Conservation (phyloP, 2,113 vertebrate genomes). For the Murina feae region DNA sequence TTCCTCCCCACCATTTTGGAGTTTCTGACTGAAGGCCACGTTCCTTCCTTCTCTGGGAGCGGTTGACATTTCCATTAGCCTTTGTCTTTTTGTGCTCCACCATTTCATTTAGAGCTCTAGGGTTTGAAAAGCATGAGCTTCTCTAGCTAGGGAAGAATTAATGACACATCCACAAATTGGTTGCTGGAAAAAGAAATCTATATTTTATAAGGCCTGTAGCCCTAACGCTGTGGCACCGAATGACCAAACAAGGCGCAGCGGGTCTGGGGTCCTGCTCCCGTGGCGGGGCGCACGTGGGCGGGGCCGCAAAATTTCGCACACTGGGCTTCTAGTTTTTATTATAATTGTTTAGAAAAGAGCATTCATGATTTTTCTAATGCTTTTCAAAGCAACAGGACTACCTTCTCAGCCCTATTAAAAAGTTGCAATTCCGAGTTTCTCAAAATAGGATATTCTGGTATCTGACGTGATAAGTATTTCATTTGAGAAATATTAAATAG, state of each 20-base stretch:
- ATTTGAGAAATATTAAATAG: neutral
- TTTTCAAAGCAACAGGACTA: too few species aligned
- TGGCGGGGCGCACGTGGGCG: too few species aligned
- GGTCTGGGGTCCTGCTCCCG: too few species aligned
- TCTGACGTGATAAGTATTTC: neutral
- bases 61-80: neutral
- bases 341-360: neutral
- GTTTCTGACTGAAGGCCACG: neutral
- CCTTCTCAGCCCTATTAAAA: neutral
- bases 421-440: neutral
- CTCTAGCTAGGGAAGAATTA: neutral
- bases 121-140: neutral
- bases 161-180: neutral
- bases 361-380: neutral
- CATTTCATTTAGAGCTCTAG: neutral
- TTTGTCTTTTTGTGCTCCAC: neutral
- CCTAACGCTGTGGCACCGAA: too few species aligned
- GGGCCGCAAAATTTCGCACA: too few species aligned
- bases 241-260: too few species aligned
- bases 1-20: neutral
- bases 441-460: neutral
- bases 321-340: neutral
- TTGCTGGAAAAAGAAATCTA: neutral
- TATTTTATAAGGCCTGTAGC: too few species aligned
- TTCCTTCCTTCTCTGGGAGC: neutral